phyloP scores from a whole-genome alignment of 2,888 invertebrate genomes.

The Chrysolina americana region DNA sequence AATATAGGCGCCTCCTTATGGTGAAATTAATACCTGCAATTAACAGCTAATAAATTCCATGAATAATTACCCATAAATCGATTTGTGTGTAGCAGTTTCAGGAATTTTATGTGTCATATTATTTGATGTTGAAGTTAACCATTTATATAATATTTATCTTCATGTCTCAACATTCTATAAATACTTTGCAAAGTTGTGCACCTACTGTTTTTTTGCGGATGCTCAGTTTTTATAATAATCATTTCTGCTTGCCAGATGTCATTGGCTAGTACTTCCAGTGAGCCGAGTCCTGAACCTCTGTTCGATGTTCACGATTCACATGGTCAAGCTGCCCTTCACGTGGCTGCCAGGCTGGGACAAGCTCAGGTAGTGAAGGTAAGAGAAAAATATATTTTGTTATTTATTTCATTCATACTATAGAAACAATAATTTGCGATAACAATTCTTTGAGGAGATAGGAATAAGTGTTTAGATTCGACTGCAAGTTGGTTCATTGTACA shows the following conservation, averaged over 20 bases:
- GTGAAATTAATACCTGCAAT: background rate
- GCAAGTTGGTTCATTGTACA: too few relatives aligned
- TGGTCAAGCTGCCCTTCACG: slow-evolving; percentile 89
- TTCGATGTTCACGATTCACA: slow-evolving; percentile 78
- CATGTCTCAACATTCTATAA: slow-evolving; percentile 17
- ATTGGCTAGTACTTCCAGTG: slow-evolving; percentile 67
- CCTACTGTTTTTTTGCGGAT: slow-evolving; percentile 19
- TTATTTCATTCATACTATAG: background rate
- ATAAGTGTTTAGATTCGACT: too few relatives aligned
- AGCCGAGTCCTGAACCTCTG: slow-evolving; percentile 70
- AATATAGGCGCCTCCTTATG: background rate
- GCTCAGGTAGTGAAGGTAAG: slow-evolving; percentile 78
- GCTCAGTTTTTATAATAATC: slow-evolving; percentile 6
- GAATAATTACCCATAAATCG: slow-evolving; percentile 6
- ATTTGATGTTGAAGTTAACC: slow-evolving; percentile 32
- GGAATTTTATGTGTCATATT: slow-evolving; percentile 42
- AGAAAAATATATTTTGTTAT: slow-evolving; percentile 27
- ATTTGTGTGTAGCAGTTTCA: slow-evolving; percentile 29
- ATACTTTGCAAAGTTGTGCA: slow-evolving; percentile 20
- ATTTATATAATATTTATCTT: slow-evolving; percentile 10
- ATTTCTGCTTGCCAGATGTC: slow-evolving; percentile 61
- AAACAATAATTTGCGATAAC: background rate
- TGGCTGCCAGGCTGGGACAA: slow-evolving; percentile 86
- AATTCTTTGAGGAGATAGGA: background rate
- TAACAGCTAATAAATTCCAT: background rate